A percentile compares a stretch with the other conserved stretches of the same genome.
Conservation (phyloP, 2,888 invertebrate species). For the Hypena proboscidalis region DNA sequence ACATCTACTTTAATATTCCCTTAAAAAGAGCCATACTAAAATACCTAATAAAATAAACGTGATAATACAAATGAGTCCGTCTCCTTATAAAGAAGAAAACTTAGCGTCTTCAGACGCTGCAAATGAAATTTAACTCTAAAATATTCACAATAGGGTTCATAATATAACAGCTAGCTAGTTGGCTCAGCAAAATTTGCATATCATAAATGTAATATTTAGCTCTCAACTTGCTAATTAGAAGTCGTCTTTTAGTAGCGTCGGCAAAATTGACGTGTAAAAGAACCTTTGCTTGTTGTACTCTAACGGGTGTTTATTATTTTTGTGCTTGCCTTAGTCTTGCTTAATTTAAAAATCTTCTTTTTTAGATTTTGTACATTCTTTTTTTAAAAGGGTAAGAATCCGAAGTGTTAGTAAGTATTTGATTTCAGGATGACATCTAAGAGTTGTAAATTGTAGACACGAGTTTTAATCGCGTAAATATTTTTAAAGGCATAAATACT, state of each 20-base stretch:
- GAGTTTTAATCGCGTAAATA: too few species aligned
- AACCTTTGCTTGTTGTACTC: constrained; percentile 13
- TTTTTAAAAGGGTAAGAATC: too few species aligned
- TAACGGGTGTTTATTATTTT: constrained; percentile 20
- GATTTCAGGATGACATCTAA: too few species aligned
- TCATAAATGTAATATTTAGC: constrained; percentile 84
- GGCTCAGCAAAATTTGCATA: constrained; percentile 77
- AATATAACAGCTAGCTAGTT: constrained; percentile 50
- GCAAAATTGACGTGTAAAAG: constrained; percentile 39
- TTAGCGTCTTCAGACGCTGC: constrained; percentile 36
- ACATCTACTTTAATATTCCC: constrained; percentile 32
- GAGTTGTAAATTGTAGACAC: too few species aligned
- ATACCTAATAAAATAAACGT: constrained; percentile 56
- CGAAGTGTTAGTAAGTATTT: too few species aligned
- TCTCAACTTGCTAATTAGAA: constrained; percentile 83
- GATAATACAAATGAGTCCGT: constrained; percentile 60
- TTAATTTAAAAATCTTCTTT: too few species aligned
- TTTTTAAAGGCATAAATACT: too few species aligned
- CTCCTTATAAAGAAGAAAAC: constrained; percentile 60
- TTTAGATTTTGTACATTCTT: too few species aligned
- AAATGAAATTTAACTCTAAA: constrained; percentile 51
- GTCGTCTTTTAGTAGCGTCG: constrained; percentile 68
- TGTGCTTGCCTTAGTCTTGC: constrained; percentile 2
- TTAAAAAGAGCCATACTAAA: constrained; percentile 34
- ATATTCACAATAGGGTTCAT: constrained; percentile 53